Conservation (phyloP, 2,888 invertebrate genomes). For the Ophonus ardosiacus region DNA sequence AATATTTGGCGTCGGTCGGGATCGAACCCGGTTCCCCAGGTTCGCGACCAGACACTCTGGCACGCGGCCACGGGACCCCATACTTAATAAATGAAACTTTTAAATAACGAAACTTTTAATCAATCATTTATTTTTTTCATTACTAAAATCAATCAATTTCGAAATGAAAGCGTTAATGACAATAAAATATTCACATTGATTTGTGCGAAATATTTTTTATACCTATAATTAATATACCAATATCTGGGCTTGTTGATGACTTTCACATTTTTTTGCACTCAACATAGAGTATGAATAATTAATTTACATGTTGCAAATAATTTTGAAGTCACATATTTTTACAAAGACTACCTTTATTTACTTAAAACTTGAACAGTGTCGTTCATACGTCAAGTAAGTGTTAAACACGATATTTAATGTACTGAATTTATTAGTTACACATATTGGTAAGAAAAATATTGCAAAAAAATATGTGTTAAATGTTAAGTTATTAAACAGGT, state of each 20-base stretch:
- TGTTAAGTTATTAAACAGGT: background rate
- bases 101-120: background rate
- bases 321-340: background rate
- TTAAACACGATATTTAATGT: slow-evolving; percentile 2
- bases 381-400: background rate
- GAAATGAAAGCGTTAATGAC: slow-evolving; percentile 9
- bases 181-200: background rate
- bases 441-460: slow-evolving; percentile 18
- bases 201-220: slow-evolving; percentile 15
- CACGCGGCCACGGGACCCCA: too few species aligned
- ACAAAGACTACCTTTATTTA: slow-evolving; percentile 1
- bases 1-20: too few species aligned
- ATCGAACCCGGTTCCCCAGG: too few species aligned
- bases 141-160: background rate
- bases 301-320: background rate
- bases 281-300: background rate
- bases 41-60: too few species aligned
- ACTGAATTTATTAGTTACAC: slow-evolving; percentile 19
- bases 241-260: background rate
- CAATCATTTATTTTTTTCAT: background rate
- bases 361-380: slow-evolving; percentile 1
- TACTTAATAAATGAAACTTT: too few species aligned
- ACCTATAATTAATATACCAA: slow-evolving; percentile 5
- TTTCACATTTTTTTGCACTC: slow-evolving; percentile 18
- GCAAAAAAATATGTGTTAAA: background rate